Evolutionary conservation across 2,113 vertebrate species (phyloP).

Genomic region (Aramus guarauna): DNA sequence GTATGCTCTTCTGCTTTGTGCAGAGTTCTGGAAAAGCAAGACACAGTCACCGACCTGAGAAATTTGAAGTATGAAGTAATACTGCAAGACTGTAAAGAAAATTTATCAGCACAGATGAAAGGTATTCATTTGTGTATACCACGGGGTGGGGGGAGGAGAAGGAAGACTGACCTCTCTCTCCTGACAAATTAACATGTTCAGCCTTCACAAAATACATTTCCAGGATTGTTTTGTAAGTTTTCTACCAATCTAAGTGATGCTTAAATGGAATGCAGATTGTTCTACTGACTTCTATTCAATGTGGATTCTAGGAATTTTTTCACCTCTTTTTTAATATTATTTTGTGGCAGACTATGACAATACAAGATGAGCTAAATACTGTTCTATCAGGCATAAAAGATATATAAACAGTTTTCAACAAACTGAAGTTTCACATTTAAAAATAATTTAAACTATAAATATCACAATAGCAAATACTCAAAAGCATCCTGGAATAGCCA

Average conservation of each 20-base stretch:
- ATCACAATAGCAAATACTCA: neutral
- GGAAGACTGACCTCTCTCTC: neutral
- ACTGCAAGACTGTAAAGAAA: neutral
- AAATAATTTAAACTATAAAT: neutral
- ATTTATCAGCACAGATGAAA: neutral
- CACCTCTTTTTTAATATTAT: neutral
- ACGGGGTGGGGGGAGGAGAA: neutral
- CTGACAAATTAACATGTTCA: neutral
- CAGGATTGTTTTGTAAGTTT: neutral
- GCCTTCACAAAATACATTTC: neutral
- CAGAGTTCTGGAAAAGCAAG: constrained; percentile 71
- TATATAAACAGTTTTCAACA: neutral
- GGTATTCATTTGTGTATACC: neutral
- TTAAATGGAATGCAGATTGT: neutral
- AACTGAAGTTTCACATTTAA: neutral
- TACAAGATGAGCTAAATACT: neutral
- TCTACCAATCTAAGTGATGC: neutral
- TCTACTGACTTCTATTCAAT: neutral
- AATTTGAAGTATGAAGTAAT: neutral
- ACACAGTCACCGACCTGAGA: constrained; percentile 71
- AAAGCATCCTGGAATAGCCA: neutral
- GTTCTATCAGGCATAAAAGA: neutral
- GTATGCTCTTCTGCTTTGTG: constrained; percentile 22
- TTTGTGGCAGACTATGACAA: neutral
- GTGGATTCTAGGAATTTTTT: neutral